A percentile compares a stretch with the other conserved stretches of the same genome.
Evolutionary conservation across 2,888 invertebrate species (phyloP).

Genomic region (Amiota minor): DNA sequence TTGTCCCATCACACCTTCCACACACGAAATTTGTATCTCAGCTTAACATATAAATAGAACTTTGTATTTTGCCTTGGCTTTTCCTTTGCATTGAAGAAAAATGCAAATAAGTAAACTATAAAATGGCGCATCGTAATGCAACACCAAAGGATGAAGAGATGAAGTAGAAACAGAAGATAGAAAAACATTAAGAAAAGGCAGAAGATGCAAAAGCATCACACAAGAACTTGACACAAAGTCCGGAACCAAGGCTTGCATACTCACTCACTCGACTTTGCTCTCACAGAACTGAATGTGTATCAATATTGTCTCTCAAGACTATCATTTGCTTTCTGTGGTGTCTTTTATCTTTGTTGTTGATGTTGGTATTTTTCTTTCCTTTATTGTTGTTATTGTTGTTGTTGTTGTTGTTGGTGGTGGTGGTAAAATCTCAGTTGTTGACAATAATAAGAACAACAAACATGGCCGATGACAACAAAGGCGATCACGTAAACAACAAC

Average conservation of each 20-base stretch:
- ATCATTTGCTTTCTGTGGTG: slow-evolving; percentile 1
- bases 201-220: neutral
- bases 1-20: too few relatives aligned
- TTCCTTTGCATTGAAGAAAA: slow-evolving; percentile 3
- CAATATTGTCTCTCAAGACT: slow-evolving; percentile 22
- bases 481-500: slow-evolving; percentile 5
- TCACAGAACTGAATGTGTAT: neutral
- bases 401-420: slow-evolving; percentile 12
- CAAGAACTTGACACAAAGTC: too few relatives aligned
- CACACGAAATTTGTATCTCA: too few relatives aligned
- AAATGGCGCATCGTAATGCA: slow-evolving; percentile 2
- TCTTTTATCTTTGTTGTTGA: neutral
- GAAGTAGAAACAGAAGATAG: neutral
- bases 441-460: slow-evolving; percentile 19
- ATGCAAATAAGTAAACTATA: slow-evolving; percentile 21
- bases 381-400: neutral
- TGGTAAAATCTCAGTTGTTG: slow-evolving; percentile 29
- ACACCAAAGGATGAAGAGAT: neutral
- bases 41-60: neutral
- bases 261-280: neutral
- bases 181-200: neutral
- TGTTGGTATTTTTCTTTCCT: neutral
- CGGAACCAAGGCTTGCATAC: too few relatives aligned
- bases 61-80: slow-evolving; percentile 9
- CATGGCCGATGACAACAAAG: slow-evolving; percentile 16